Base-by-base conservation (phyloP, 2,888 invertebrate species). In the Carpatolechia fugitivella region DNA sequence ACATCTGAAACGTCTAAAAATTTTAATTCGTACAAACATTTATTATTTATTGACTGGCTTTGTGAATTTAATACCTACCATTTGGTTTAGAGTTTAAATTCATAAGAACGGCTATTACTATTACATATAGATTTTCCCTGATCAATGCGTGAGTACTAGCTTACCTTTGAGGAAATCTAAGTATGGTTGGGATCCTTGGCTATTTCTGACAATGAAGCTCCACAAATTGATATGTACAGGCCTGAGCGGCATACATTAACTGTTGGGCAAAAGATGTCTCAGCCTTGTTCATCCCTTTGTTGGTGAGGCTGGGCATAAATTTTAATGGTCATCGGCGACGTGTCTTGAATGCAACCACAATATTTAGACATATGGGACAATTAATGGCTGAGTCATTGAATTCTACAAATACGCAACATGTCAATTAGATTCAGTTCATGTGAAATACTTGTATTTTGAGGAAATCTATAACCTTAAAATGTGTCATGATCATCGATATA, bases 211-310 rank as follows among this genome's bases (percentile, higher is more conserved):
- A 16, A 4, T 36, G 36, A 16, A 16, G 1, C 7, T 38, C 38
- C 16, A 8, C 16, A 38, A 16, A 14, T 10, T 18, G 38, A 38
- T 6, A 3, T 4, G 11, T 20, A n/a, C 10, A 20, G 41, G 51
- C 57, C 46, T 56, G 57, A 57, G 38, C 35, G 35, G 56, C 59
- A 57, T 61, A 58, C 52, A 58, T 57, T 51, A 36, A 54, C 50
- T 44, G 53, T 62, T 62, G 56, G 57, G 57, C 50, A 60, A 59
- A 58, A 59, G 58, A 59, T 29, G 31, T 53, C 50, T 46, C 54
- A 68, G 59, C 78, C 76, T 77, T 76, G 75, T 48, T n/a, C 53
- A 56, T 56, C 64, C 65, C 58, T 65, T 66, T 69, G 59, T 67
- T 68, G 54, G 65, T 29, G 29, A 56, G 56, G 52, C 52, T 52